These are phyloP conservation scores for Cryptus armator DNA, from an alignment of 2,888 invertebrate species.

Conservation along the genomic window DNA sequence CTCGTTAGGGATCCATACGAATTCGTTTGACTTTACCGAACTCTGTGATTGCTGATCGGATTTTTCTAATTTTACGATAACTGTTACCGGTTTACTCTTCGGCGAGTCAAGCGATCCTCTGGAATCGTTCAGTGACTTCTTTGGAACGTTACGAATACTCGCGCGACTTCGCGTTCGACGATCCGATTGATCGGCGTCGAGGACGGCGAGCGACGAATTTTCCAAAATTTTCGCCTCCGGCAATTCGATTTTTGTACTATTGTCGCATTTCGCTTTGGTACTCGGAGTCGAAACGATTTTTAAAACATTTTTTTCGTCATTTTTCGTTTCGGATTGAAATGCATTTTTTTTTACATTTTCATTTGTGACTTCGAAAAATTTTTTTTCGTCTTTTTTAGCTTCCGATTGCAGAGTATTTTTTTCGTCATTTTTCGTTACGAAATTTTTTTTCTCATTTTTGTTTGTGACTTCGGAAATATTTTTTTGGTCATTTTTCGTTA, in stretches of 20 bases:
- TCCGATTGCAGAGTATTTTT: neutral
- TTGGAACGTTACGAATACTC: neutral
- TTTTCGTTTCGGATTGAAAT: neutral
- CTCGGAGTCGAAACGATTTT: neutral
- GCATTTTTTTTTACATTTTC: neutral
- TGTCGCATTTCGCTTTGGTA: neutral
- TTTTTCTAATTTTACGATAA: slow-evolving; percentile 69
- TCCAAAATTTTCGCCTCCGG: neutral
- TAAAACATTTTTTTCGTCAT: neutral
- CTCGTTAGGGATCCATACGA: slow-evolving; percentile 67
- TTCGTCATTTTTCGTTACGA: neutral
- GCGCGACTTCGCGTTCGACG: slow-evolving; percentile 1
- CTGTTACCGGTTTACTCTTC: slow-evolving; percentile 11
- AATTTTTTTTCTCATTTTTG: too few relatives aligned
- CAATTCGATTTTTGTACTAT: slow-evolving; percentile 1
- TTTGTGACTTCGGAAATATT: too few relatives aligned
- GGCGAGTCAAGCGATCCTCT: neutral
- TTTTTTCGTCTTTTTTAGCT: neutral
- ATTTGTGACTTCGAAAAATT: neutral
- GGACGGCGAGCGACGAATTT: neutral
- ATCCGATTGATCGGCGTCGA: neutral
- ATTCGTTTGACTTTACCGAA: slow-evolving; percentile 50
- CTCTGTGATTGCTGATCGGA: slow-evolving; percentile 7
- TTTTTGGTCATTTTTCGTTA: too few relatives aligned
- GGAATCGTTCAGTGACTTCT: neutral